Conservation (phyloP, 1,140 invertebrate genomes). For the Ostrea edulis region DNA sequence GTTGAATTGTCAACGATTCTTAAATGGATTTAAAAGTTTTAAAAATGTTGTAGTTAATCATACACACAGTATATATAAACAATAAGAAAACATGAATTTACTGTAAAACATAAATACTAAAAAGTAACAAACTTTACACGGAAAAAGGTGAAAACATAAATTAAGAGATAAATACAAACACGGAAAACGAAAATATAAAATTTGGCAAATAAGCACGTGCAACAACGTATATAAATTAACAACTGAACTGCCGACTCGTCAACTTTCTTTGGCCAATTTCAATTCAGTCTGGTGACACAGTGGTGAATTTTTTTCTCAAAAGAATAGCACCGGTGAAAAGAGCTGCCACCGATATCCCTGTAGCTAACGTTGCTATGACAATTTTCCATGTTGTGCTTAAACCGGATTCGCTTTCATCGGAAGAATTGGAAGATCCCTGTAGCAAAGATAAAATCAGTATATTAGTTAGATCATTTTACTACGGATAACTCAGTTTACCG, state of each 20-base stretch:
- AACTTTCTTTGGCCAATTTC: neutral
- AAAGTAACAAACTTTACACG: neutral
- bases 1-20: neutral
- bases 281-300: conserved; percentile 31
- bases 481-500: too few relatives aligned
- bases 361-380: neutral
- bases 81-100: neutral
- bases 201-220: neutral
- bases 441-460: neutral
- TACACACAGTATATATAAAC: neutral
- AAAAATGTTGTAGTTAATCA: neutral
- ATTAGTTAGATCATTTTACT: too few relatives aligned
- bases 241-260: neutral
- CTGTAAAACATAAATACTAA: neutral
- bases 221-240: neutral
- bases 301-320: conserved; percentile 30
- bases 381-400: conserved; percentile 31
- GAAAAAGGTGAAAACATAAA: neutral
- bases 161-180: neutral
- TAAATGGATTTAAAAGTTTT: neutral
- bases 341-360: neutral
- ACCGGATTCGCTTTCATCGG: neutral
- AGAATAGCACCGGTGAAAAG: conserved; percentile 23
- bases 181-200: neutral
- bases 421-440: neutral